These are phyloP conservation scores for Mionectes olivaceus DNA, from an alignment of 2,797 vertebrate genomes.

Conservation along the genomic window DNA sequence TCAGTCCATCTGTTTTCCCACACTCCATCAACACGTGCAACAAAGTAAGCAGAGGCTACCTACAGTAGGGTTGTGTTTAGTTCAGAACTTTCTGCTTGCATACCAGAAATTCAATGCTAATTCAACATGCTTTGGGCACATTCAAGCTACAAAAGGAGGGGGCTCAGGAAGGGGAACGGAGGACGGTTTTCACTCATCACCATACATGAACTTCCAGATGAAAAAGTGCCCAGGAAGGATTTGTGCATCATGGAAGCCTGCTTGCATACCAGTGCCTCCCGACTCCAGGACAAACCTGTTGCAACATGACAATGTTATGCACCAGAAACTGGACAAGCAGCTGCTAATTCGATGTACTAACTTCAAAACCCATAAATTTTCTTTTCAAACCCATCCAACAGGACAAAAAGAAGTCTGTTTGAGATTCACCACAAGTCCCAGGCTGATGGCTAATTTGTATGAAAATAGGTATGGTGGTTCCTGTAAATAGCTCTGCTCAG, in stretches of 20 bases:
- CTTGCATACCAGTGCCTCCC: neutral
- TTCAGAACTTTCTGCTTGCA: slow-evolving; percentile 59
- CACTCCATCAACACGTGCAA: slow-evolving; percentile 41
- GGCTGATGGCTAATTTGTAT: slow-evolving; percentile 33
- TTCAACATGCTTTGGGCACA: slow-evolving; percentile 7
- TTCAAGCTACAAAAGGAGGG: neutral
- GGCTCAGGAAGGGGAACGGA: neutral
- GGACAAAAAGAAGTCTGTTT: slow-evolving; percentile 34
- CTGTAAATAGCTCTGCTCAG: neutral
- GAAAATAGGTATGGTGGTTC: slow-evolving; percentile 15
- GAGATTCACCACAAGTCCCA: slow-evolving; percentile 23
- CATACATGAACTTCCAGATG: fast-evolving
- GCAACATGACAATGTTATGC: neutral
- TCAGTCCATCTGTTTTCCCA: slow-evolving; percentile 73
- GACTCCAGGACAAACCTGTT: neutral
- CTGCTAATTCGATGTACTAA: neutral
- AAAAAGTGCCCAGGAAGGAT: neutral
- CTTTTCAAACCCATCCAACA: slow-evolving; percentile 8
- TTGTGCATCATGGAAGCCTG: fast-evolving
- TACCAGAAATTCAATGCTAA: slow-evolving; percentile 64
- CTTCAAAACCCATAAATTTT: neutral
- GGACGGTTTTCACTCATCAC: neutral
- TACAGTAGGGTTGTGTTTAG: neutral
- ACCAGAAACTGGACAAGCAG: neutral
- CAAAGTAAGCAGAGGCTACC: slow-evolving; percentile 53